Conservation (phyloP, 2,113 vertebrate species). For the Glaucidium brasilianum region DNA sequence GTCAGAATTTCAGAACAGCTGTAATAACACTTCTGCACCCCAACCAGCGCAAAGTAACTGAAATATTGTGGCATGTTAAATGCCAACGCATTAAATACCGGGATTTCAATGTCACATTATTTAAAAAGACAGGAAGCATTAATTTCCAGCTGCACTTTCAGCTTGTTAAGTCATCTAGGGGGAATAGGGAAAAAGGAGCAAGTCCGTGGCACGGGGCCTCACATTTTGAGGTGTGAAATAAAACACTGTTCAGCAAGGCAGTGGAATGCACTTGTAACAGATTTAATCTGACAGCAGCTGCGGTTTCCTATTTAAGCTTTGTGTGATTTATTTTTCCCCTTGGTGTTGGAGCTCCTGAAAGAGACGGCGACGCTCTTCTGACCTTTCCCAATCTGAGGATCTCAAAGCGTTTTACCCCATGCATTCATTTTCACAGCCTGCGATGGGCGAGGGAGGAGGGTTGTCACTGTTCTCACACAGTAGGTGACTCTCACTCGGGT, state of each 20-base stretch:
- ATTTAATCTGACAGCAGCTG: slow-evolving; percentile 68
- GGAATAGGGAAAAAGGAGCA: slow-evolving; percentile 54
- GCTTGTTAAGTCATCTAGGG: slow-evolving; percentile 67
- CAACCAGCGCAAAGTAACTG: slow-evolving; percentile 81
- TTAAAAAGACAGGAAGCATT: slow-evolving; percentile 81
- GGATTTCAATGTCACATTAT: slow-evolving; percentile 80
- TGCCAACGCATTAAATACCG: slow-evolving; percentile 74
- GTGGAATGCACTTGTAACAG: slow-evolving; percentile 48
- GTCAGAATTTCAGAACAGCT: slow-evolving; percentile 88
- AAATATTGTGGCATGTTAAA: slow-evolving; percentile 83
- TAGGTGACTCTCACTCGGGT: neutral
- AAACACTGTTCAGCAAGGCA: slow-evolving; percentile 44
- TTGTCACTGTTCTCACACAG: neutral
- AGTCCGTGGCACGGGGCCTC: slow-evolving; percentile 53
- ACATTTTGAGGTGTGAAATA: slow-evolving; percentile 60
- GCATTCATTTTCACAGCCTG: neutral
- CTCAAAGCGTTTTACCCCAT: neutral
- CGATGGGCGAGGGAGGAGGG: neutral
- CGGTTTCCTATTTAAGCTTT: slow-evolving; percentile 52
- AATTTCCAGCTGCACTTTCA: slow-evolving; percentile 77
- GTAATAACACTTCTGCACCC: slow-evolving; percentile 82
- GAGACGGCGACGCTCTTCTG: neutral
- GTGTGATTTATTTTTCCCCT: slow-evolving; percentile 25
- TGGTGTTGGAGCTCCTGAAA: slow-evolving; percentile 51
- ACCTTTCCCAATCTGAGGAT: neutral